phyloP scores from a whole-genome alignment of 2,797 vertebrate species.

The Poecile montanus region DNA sequence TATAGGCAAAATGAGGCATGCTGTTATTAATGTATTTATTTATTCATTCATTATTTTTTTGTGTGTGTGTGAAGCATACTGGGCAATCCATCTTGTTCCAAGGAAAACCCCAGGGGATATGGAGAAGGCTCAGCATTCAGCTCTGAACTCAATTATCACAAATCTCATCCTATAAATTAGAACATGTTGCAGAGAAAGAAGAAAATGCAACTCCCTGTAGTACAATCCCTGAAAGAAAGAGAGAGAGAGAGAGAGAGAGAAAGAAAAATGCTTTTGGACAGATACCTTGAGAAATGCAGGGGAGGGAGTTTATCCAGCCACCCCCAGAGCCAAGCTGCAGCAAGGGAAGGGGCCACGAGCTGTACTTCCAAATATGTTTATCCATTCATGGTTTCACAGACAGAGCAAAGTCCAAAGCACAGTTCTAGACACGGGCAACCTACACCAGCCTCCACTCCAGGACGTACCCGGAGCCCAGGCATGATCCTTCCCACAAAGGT shows the following conservation, averaged over 20 bases:
- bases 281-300: neutral
- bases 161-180: conserved; percentile 54
- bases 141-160: conserved; percentile 49
- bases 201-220: neutral
- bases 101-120: conserved; percentile 29
- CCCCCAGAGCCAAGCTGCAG: neutral
- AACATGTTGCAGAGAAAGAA: neutral
- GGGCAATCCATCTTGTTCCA: conserved; percentile 49
- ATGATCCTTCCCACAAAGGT: neutral
- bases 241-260: no score
- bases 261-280: neutral
- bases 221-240: neutral
- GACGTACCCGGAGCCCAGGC: neutral
- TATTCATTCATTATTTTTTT: conserved; percentile 35
- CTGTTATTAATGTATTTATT: conserved; percentile 57
- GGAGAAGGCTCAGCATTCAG: conserved; percentile 26
- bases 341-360: neutral
- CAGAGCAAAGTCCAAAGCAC: neutral
- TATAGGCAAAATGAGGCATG: conserved; percentile 42
- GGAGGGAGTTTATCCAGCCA: neutral
- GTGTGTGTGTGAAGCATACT: conserved; percentile 18
- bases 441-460: neutral
- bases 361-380: neutral
- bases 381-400: neutral
- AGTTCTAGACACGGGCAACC: accelerated